Base-by-base conservation (phyloP, 2,888 invertebrate genomes). In the Eupithecia abbreviata region DNA sequence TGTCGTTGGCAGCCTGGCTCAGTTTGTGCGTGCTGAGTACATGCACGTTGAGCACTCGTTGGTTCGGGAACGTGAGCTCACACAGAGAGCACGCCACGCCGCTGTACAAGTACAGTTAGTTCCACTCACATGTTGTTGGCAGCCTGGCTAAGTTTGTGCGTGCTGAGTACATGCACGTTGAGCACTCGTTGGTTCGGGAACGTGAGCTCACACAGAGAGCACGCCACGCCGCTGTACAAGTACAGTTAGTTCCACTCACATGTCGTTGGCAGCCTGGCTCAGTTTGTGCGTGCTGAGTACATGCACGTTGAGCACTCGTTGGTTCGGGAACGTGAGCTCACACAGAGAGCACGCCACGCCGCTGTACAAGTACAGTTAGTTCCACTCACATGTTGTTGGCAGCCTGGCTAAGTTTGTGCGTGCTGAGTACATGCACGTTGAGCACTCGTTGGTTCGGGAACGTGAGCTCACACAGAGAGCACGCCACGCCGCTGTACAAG, bases 221-320 rank as follows among this genome's bases (percentile, higher is more conserved):
- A 51, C 70, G 70, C 30, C 6, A 51, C 51, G 49, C 51, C 70
- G 13, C 70, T 51, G 49, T 30, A 69, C 47, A 69, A 18, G 47
- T 45, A 69, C 43, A 55, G 55, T 55, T n/a, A 55, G 55, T 55
- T 55, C 55, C 55, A 55, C 55, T 55, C 55, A 55, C 55, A 55
- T 55, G 55, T 66, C 42, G 41, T 66, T 41, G 66, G 42, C 66
- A 42, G 41, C 41, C 66, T 42, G 66, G 66, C 30, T 66, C 12
- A 41, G 66, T 42, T 41, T 66, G 70, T 70, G 45, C 70, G 70
- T 70, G 51, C 51, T 70, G 70, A 70, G 70, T 70, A 70, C 51
- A 51, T 70, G 70, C 51, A 51, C 41, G 12, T 49, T 70, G 70
- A 41, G 51, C 49, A 70, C 70, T 30, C 51, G 70, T 30, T 70